Evolutionary conservation across 2,888 invertebrate genomes (phyloP).

Genomic region (Lasioglossum morio): DNA sequence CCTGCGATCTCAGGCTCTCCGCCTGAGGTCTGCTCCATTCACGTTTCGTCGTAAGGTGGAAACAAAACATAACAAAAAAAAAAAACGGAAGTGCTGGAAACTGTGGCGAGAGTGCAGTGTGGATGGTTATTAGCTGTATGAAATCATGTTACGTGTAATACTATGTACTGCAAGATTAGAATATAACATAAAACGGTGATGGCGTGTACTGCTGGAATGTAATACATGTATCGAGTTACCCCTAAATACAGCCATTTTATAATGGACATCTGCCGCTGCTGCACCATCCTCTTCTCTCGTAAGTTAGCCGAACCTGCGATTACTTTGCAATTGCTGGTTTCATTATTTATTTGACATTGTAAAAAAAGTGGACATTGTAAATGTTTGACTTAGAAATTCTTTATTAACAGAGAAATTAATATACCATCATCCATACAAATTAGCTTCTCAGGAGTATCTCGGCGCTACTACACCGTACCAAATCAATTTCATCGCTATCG

Average conservation of each 20-base stretch:
- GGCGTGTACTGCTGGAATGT: constrained; percentile 80
- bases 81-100: constrained; percentile 62
- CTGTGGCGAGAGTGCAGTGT: constrained; percentile 77
- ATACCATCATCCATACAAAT: constrained; percentile 75
- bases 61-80: constrained; percentile 53
- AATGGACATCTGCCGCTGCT: constrained; percentile 75
- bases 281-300: constrained; percentile 19
- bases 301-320: background rate
- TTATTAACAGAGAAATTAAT: constrained; percentile 79
- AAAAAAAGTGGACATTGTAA: no score
- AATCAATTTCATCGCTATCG: constrained; percentile 29
- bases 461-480: constrained; percentile 39
- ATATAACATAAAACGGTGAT: constrained; percentile 75
- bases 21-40: constrained; percentile 72
- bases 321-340: background rate
- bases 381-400: constrained; percentile 78
- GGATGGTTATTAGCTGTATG: constrained; percentile 83
- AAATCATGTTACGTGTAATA: constrained; percentile 83
- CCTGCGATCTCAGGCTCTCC: constrained; percentile 58
- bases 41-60: constrained; percentile 77
- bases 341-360: background rate
- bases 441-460: constrained; percentile 60
- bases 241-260: constrained; percentile 84
- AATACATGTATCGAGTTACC: constrained; percentile 83
- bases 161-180: constrained; percentile 80